Evolutionary conservation across 1,140 invertebrate species (phyloP).

Genomic region (Mesaphorura yosii): DNA sequence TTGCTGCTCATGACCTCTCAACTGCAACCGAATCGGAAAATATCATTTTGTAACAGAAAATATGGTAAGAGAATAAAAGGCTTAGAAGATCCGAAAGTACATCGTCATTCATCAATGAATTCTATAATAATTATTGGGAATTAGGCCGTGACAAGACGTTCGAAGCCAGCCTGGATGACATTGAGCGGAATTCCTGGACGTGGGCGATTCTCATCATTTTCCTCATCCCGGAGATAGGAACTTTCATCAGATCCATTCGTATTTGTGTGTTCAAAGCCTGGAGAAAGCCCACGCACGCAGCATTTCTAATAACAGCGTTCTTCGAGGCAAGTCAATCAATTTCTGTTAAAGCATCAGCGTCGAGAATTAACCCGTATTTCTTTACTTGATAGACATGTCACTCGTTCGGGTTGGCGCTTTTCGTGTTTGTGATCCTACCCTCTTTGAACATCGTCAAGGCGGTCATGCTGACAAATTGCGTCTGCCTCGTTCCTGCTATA

Average conservation of each 20-base stretch:
- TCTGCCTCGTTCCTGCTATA: constrained; percentile 76
- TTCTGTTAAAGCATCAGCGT: not conserved
- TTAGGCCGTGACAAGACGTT: constrained; percentile 73
- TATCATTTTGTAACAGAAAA: constrained; percentile 69
- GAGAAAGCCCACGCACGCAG: constrained; percentile 47
- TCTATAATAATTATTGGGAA: not conserved
- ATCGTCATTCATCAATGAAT: not conserved
- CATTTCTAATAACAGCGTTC: constrained; percentile 59
- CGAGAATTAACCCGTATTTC: not conserved
- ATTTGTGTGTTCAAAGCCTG: constrained; percentile 85
- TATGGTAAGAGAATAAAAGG: constrained; percentile 50
- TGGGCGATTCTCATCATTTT: constrained; percentile 83
- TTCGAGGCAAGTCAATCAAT: constrained; percentile 47
- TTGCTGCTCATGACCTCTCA: constrained; percentile 86
- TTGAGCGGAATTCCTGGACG: constrained; percentile 79
- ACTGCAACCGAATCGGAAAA: constrained; percentile 56
- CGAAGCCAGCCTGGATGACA: constrained; percentile 59
- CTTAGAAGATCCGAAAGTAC: constrained; percentile 19
- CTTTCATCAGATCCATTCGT: constrained; percentile 65
- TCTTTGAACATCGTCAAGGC: constrained; percentile 83
- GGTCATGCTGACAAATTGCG: constrained; percentile 84
- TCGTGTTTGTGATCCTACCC: constrained; percentile 78
- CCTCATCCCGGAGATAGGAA: constrained; percentile 73
- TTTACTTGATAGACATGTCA: constrained; percentile 50
- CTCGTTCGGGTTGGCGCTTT: constrained; percentile 65